These are phyloP conservation scores for Bombyx mandarina DNA, from an alignment of 1,140 invertebrate genomes.

Conservation along the genomic window DNA sequence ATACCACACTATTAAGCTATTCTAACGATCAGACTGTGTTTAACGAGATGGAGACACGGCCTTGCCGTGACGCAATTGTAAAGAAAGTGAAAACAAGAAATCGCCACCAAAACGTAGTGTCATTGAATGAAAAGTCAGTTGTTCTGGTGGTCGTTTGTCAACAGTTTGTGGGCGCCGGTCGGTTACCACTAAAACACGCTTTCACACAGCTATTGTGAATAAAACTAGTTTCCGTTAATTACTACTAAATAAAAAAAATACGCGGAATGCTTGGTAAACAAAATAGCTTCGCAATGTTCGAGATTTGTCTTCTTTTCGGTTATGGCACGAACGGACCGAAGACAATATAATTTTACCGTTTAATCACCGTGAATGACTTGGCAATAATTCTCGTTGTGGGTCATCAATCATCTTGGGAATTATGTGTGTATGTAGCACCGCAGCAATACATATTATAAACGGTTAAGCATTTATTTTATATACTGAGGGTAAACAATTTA, in stretches of 20 bases:
- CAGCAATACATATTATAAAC: too few species aligned
- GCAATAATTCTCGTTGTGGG: too few species aligned
- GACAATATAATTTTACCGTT: too few species aligned
- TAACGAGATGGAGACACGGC: slow-evolving; percentile 18
- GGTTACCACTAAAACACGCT: slow-evolving; percentile 22
- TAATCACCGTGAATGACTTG: too few species aligned
- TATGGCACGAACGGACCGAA: too few species aligned
- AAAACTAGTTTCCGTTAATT: slow-evolving; percentile 22
- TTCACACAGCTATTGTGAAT: slow-evolving; percentile 19
- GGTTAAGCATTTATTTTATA: too few species aligned
- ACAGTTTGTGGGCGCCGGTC: slow-evolving; percentile 14
- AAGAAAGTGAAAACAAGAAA: slow-evolving; percentile 42
- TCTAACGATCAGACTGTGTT: slow-evolving; percentile 12
- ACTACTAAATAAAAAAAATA: slow-evolving; percentile 2
- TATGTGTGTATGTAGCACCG: too few species aligned
- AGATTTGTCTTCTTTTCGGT: too few species aligned
- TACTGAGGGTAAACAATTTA: too few species aligned
- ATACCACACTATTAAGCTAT: slow-evolving; percentile 4
- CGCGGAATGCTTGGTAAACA: too few species aligned
- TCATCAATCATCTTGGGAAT: too few species aligned
- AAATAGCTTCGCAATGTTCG: too few species aligned
- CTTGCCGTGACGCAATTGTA: slow-evolving; percentile 30
- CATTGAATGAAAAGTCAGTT: slow-evolving; percentile 23
- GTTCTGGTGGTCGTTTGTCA: slow-evolving; percentile 29
- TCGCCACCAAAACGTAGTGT: slow-evolving; percentile 27